Evolutionary conservation across 2,797 vertebrate genomes (phyloP).

Genomic region (Staurois parvus): DNA sequence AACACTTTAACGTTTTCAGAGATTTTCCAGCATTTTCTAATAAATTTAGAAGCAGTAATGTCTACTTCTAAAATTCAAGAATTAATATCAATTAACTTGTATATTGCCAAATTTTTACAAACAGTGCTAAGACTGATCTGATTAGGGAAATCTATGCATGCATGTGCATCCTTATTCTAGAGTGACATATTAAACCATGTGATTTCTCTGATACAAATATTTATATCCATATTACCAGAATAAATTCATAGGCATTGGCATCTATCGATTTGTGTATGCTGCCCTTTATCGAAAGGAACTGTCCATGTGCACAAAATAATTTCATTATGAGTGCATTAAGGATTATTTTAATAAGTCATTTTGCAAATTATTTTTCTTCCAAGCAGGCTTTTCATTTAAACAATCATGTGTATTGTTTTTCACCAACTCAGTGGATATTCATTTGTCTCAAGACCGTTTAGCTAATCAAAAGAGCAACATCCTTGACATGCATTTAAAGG

Average conservation of each 20-base stretch:
- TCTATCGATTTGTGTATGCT: neutral
- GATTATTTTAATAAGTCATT: constrained; percentile 28
- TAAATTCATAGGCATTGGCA: constrained; percentile 14
- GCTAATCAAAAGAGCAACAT: constrained; percentile 34
- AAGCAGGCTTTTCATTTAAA: constrained; percentile 27
- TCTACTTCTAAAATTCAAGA: too few species aligned
- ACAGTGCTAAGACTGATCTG: too few species aligned
- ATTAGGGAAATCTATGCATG: too few species aligned
- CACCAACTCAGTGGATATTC: constrained; percentile 20
- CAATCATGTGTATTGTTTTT: constrained; percentile 32
- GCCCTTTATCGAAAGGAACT: constrained; percentile 7
- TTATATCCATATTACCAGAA: neutral
- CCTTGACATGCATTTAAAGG: constrained; percentile 31
- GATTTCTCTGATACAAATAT: neutral
- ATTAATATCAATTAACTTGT: too few species aligned
- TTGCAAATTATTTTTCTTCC: constrained; percentile 29
- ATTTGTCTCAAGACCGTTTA: constrained; percentile 32
- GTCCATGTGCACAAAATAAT: constrained; percentile 16
- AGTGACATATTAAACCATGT: too few species aligned
- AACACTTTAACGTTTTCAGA: too few species aligned
- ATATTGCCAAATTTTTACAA: too few species aligned
- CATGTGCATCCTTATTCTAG: too few species aligned
- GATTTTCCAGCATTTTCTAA: too few species aligned
- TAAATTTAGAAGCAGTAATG: too few species aligned
- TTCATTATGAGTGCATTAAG: constrained; percentile 41